Conservation (phyloP, 1,140 invertebrate species). For the Euwallacea fornicatus region DNA sequence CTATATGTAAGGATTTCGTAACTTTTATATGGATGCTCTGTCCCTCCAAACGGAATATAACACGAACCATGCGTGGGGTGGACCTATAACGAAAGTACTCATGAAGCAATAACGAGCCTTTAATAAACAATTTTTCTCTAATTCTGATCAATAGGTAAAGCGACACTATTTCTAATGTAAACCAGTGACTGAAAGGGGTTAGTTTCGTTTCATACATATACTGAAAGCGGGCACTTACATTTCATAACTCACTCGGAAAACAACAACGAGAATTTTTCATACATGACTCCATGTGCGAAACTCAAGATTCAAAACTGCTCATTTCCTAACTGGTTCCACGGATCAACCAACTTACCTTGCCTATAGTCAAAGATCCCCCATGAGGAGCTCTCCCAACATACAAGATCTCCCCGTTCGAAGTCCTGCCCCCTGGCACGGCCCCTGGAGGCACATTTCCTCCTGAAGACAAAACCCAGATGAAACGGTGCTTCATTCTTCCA, state of each 20-base stretch:
- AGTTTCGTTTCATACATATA: neutral
- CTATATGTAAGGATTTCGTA: slow-evolving; percentile 1
- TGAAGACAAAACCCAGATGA: slow-evolving; percentile 63
- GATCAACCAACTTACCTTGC: slow-evolving; percentile 60
- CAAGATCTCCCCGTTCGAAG: slow-evolving; percentile 62
- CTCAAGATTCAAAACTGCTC: neutral
- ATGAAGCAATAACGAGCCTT: neutral
- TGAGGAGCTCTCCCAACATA: slow-evolving; percentile 66
- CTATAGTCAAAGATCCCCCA: slow-evolving; percentile 65
- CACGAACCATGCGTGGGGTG: slow-evolving; percentile 66
- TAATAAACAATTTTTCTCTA: neutral
- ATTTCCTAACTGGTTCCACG: neutral
- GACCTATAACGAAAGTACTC: slow-evolving; percentile 51
- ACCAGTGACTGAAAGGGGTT: too few relatives aligned
- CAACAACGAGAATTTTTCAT: neutral
- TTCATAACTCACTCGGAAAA: neutral
- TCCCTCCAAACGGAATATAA: slow-evolving; percentile 71
- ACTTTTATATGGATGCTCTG: slow-evolving; percentile 54
- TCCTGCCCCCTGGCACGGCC: slow-evolving; percentile 63
- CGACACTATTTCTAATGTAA: too few relatives aligned
- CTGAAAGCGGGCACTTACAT: too few relatives aligned
- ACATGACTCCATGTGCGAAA: too few relatives aligned
- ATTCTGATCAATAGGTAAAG: neutral
- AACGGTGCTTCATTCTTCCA: slow-evolving; percentile 55
- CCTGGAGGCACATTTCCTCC: slow-evolving; percentile 63